Percentiles rank a stretch among this genome's conserved stretches.
Evolutionary conservation across 2,888 invertebrate genomes (phyloP).

Genomic region (Trissolcus brochymenae): DNA sequence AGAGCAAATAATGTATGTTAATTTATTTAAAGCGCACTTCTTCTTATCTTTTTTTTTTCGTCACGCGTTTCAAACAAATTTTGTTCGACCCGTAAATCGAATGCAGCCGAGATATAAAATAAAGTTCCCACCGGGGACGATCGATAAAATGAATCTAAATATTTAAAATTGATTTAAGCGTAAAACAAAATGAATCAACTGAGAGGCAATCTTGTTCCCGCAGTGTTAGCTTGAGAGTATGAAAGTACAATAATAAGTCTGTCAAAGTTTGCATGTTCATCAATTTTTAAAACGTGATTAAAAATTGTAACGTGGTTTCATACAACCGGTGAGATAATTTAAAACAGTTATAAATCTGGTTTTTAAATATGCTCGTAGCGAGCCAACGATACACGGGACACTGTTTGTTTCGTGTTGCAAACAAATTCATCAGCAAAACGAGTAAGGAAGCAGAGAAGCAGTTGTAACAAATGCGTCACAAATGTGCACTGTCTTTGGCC

Average conservation of each 20-base stretch:
- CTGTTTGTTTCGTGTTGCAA: constrained; percentile 25
- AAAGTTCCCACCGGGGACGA: too few species aligned
- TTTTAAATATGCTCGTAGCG: too few species aligned
- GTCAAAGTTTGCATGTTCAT: too few species aligned
- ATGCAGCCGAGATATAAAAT: neutral
- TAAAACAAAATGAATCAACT: too few species aligned
- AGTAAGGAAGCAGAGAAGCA: constrained; percentile 45
- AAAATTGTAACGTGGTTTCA: too few species aligned
- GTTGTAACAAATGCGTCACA: constrained; percentile 28
- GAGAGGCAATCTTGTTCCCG: neutral
- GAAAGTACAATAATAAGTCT: neutral
- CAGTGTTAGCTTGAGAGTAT: neutral
- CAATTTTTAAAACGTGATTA: too few species aligned
- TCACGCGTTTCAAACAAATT: neutral
- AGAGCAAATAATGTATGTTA: constrained; percentile 18
- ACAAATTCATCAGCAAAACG: constrained; percentile 48
- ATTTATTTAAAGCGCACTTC: constrained; percentile 18
- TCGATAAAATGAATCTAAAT: too few species aligned
- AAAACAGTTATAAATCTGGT: too few species aligned
- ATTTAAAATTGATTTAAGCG: too few species aligned
- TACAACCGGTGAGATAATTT: too few species aligned
- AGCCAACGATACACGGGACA: too few species aligned
- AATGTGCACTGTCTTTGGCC: constrained; percentile 31
- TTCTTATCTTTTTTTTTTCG: neutral
- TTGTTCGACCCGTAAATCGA: constrained; percentile 5